phyloP scores from a whole-genome alignment of 2,797 vertebrate species.

The Odontamblyopus lacepedii region DNA sequence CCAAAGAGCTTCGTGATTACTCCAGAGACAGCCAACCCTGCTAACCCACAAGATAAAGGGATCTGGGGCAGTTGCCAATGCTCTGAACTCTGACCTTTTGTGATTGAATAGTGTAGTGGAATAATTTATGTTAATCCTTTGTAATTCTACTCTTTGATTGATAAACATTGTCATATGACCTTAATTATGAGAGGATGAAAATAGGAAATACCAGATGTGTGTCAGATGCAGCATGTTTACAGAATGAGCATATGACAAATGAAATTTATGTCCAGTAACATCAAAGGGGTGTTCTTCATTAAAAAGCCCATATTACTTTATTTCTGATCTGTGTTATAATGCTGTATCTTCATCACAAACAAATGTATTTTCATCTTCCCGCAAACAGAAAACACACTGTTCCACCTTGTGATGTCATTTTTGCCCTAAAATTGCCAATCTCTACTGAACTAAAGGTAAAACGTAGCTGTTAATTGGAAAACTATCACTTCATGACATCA shows the following conservation, averaged over 20 bases:
- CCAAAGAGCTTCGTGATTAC: conserved; percentile 27
- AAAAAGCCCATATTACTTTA: no score
- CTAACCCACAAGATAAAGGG: conserved; percentile 14
- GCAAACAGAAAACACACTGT: no score
- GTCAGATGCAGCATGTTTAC: not conserved
- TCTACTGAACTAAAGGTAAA: no score
- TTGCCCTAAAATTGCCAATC: no score
- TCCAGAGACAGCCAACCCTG: not conserved
- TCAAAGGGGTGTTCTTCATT: not conserved
- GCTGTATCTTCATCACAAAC: no score
- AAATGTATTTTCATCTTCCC: no score
- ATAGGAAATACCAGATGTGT: not conserved
- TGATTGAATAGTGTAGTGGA: conserved; percentile 39
- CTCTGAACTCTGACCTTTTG: conserved; percentile 30
- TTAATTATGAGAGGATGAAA: not conserved
- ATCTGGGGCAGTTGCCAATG: conserved; percentile 14
- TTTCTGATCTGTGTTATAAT: no score
- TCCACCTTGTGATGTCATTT: no score
- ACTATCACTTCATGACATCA: no score
- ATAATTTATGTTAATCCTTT: conserved; percentile 66
- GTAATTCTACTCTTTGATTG: not conserved
- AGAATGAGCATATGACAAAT: not conserved
- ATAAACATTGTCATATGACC: not conserved
- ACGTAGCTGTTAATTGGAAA: no score
- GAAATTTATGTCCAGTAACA: not conserved